A percentile compares a stretch with the other conserved stretches of the same genome.
These are phyloP conservation scores for Pterobdella sp. DNA, from an alignment of 2,888 invertebrate species.

Conservation along the genomic window DNA sequence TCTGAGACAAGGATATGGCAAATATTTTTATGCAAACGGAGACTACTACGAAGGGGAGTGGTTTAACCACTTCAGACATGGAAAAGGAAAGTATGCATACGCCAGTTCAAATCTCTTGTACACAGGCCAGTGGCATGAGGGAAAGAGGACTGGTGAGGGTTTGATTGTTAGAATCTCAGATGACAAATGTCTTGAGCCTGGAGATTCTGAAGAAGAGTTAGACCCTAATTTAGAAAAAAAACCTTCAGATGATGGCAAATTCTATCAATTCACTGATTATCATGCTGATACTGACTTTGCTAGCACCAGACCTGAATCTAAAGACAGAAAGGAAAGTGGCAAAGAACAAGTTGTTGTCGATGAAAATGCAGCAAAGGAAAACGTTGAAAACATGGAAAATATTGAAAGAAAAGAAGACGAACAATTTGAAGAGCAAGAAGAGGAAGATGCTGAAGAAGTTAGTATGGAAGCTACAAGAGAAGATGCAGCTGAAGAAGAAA, in stretches of 20 bases:
- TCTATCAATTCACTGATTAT: conserved; percentile 19
- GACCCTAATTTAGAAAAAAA: too few relatives aligned
- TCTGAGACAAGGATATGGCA: conserved; percentile 49
- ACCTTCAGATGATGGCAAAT: neutral
- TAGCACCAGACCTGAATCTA: neutral
- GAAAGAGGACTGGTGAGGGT: conserved; percentile 28
- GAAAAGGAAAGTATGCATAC: conserved; percentile 47
- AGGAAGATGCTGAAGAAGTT: conserved; percentile 5
- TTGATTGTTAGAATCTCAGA: conserved; percentile 23
- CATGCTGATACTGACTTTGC: conserved; percentile 15
- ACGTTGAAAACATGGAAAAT: neutral
- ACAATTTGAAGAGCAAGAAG: neutral
- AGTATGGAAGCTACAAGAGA: neutral
- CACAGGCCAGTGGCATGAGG: conserved; percentile 24
- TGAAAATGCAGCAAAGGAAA: neutral
- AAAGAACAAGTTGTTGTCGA: neutral
- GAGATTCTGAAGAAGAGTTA: neutral
- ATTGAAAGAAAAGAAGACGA: neutral
- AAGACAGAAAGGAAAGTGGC: neutral
- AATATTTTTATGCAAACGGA: conserved; percentile 50
- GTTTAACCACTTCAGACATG: conserved; percentile 50
- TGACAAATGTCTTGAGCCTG: conserved; percentile 8
- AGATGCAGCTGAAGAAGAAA: neutral
- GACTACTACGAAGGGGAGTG: conserved; percentile 52
- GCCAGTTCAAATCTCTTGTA: conserved; percentile 27